Conservation (phyloP, 1,140 invertebrate species). For the Heterodera carotae region DNA sequence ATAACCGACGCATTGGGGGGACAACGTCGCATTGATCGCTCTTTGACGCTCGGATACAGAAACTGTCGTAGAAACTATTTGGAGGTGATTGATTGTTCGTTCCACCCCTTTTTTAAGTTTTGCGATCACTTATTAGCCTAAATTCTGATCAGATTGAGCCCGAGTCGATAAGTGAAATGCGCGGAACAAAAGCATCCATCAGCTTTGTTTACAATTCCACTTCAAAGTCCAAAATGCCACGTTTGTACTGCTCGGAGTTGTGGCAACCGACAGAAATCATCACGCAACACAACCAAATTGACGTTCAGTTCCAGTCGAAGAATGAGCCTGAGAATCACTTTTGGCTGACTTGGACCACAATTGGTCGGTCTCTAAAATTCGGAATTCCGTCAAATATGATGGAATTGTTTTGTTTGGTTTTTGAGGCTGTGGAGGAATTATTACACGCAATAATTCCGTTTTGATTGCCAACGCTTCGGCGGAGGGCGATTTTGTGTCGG, state of each 20-base stretch:
- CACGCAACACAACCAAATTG: conserved; percentile 41
- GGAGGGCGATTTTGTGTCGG: conserved; percentile 48
- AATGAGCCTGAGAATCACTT: conserved; percentile 58
- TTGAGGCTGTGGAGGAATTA: conserved; percentile 53
- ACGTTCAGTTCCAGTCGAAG: conserved; percentile 43
- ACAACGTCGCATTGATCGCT: background rate
- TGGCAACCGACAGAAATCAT: conserved; percentile 42
- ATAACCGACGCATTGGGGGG: conserved; percentile 35
- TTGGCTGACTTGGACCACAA: conserved; percentile 58
- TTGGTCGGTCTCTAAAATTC: conserved; percentile 32
- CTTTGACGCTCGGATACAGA: background rate
- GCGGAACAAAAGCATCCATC: conserved; percentile 13
- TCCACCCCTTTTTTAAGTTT: background rate
- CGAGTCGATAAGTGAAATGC: conserved; percentile 10
- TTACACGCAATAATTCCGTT: conserved; percentile 41
- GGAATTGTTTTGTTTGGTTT: background rate
- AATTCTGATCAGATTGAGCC: background rate
- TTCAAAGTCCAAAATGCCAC: background rate
- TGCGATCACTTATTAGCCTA: conserved; percentile 6
- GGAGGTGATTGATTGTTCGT: background rate
- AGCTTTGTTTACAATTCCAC: conserved; percentile 16
- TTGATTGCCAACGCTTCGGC: conserved; percentile 34
- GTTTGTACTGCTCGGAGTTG: conserved; percentile 36
- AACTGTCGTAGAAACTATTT: conserved; percentile 27
- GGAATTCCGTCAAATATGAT: background rate